Evolutionary conservation across 1,140 invertebrate species (phyloP).

Genomic region (Berghia stephanieae): DNA sequence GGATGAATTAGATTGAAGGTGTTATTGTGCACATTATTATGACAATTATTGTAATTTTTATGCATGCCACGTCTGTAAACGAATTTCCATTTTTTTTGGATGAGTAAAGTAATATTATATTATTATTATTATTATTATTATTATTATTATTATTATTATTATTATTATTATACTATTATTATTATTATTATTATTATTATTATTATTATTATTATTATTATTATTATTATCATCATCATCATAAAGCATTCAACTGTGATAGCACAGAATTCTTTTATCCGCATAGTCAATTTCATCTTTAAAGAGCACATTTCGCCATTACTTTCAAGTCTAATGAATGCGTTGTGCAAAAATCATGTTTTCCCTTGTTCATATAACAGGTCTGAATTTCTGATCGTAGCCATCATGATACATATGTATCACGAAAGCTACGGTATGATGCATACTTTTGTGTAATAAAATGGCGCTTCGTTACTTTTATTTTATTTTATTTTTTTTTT

Average conservation of each 20-base stretch:
- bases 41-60: too few species aligned
- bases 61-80: too few species aligned
- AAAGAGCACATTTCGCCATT: too few species aligned
- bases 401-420: too few species aligned
- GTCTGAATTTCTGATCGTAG: background rate
- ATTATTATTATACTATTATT: too few species aligned
- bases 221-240: background rate
- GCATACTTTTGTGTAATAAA: background rate
- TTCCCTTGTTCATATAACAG: background rate
- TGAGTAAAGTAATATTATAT: background rate
- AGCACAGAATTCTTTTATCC: background rate
- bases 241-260: background rate
- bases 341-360: background rate
- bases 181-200: constrained; percentile 4
- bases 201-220: constrained; percentile 4
- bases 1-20: too few species aligned
- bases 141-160: constrained; percentile 4
- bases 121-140: constrained; percentile 4
- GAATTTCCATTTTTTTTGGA: too few species aligned
- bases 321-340: too few species aligned
- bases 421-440: background rate
- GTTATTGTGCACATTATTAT: background rate
- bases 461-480: too few species aligned
- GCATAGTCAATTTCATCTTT: too few species aligned
- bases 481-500: too few species aligned